Percentiles rank a stretch among this genome's conserved stretches.
Evolutionary conservation across 2,888 invertebrate genomes (phyloP).

Genomic region (Toxonevra muliebris): DNA sequence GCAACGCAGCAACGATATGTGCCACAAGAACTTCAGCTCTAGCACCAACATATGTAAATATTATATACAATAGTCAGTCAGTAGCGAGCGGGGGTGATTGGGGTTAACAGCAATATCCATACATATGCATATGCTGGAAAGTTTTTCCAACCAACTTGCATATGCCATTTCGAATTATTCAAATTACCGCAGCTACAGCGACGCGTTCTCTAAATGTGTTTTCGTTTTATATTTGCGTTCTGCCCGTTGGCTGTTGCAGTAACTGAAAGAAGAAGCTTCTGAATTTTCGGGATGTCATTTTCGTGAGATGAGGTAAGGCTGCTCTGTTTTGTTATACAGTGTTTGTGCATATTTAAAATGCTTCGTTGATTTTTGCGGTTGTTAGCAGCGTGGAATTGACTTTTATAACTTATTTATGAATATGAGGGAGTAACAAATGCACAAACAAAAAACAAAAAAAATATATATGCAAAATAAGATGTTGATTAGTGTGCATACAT

Average conservation of each 20-base stretch:
- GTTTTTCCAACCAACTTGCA: constrained; percentile 3
- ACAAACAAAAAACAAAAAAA: background rate
- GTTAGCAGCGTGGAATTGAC: constrained; percentile 36
- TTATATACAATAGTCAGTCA: too few relatives aligned
- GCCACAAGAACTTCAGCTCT: background rate
- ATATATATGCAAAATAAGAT: too few relatives aligned
- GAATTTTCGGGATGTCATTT: constrained; percentile 8
- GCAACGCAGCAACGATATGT: background rate
- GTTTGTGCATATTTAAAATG: constrained; percentile 33
- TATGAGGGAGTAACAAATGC: background rate
- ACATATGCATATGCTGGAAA: background rate
- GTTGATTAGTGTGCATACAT: too few relatives aligned
- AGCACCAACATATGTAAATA: background rate
- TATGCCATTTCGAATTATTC: constrained; percentile 27
- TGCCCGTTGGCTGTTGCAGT: background rate
- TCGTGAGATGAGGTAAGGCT: background rate
- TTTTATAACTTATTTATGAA: constrained; percentile 35
- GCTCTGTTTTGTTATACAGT: background rate
- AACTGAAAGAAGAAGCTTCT: background rate
- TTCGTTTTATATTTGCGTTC: background rate
- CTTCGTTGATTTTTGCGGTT: constrained; percentile 33
- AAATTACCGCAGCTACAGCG: constrained; percentile 19
- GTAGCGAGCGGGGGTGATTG: background rate
- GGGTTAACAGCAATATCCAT: background rate
- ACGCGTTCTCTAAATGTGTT: background rate